These are phyloP conservation scores for Polydrusus cervinus DNA, from an alignment of 2,888 invertebrate species.

Conservation along the genomic window DNA sequence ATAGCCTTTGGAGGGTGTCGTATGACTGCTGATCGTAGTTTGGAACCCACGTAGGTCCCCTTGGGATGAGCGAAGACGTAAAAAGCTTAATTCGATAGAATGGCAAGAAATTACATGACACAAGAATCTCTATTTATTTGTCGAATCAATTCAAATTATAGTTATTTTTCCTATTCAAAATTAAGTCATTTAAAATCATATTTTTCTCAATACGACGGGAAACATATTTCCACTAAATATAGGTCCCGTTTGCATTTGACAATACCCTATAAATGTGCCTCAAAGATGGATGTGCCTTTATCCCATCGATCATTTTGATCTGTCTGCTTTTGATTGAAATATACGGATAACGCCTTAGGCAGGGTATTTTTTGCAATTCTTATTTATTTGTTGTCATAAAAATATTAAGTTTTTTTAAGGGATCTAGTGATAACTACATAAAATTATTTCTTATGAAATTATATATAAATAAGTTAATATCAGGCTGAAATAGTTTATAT, in stretches of 20 bases:
- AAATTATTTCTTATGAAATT: background rate
- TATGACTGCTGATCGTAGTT: no score
- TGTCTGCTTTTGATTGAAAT: constrained; percentile 66
- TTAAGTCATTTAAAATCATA: background rate
- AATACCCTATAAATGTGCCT: constrained; percentile 65
- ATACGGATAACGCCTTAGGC: constrained; percentile 56
- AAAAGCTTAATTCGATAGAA: no score
- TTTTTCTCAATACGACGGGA: background rate
- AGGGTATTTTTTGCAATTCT: constrained; percentile 55
- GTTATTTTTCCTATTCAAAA: background rate
- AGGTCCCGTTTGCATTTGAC: constrained; percentile 62
- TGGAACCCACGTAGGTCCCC: no score
- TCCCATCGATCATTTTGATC: constrained; percentile 68
- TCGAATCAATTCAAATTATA: no score
- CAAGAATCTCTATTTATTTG: no score
- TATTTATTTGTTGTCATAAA: constrained; percentile 53
- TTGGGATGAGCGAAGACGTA: no score
- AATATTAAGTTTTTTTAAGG: background rate
- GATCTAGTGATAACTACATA: background rate
- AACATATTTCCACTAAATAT: constrained; percentile 22
- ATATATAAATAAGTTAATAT: no score
- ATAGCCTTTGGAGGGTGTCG: no score
- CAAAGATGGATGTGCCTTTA: constrained; percentile 67
- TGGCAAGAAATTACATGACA: no score
- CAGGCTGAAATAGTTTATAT: no score